Evolutionary conservation across 2,113 vertebrate species (phyloP).

Genomic region (Elachura formosa): DNA sequence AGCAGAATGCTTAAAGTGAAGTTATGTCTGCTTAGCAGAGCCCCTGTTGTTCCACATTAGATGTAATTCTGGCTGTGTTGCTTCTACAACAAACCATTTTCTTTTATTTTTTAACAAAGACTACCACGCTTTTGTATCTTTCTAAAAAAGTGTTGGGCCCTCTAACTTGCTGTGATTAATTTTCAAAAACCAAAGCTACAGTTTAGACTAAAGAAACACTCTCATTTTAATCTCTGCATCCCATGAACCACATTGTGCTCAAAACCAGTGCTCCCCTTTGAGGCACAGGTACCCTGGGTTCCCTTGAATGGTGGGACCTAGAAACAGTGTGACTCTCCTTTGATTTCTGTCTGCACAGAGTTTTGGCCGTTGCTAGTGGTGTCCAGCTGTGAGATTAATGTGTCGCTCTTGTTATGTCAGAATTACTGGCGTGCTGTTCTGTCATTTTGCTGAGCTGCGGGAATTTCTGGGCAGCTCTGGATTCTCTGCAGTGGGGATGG

Average conservation of each 20-base stretch:
- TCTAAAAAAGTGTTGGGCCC: neutral
- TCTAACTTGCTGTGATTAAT: slow-evolving; percentile 38
- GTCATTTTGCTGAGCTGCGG: slow-evolving; percentile 11
- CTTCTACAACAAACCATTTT: neutral
- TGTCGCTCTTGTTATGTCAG: slow-evolving; percentile 44
- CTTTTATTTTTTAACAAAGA: neutral
- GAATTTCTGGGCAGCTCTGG: slow-evolving; percentile 28
- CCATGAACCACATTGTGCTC: neutral
- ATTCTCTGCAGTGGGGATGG: neutral
- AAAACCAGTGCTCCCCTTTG: neutral
- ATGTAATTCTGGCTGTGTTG: neutral
- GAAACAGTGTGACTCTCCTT: neutral
- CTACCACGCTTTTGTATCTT: neutral
- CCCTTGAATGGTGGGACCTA: neutral
- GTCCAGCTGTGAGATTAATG: slow-evolving; percentile 63
- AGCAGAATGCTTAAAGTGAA: slow-evolving; percentile 47
- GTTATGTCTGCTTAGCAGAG: slow-evolving; percentile 30
- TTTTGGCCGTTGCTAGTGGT: neutral
- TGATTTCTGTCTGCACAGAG: neutral
- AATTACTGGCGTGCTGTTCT: slow-evolving; percentile 19
- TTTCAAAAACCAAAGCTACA: slow-evolving; percentile 40
- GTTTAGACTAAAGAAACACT: neutral
- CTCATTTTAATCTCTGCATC: neutral
- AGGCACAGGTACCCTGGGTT: neutral
- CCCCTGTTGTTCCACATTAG: neutral